Percentiles rank a stretch among this genome's conserved stretches.
Evolutionary conservation across 2,113 vertebrate species (phyloP).

Genomic region (Engraulis encrasicolus): DNA sequence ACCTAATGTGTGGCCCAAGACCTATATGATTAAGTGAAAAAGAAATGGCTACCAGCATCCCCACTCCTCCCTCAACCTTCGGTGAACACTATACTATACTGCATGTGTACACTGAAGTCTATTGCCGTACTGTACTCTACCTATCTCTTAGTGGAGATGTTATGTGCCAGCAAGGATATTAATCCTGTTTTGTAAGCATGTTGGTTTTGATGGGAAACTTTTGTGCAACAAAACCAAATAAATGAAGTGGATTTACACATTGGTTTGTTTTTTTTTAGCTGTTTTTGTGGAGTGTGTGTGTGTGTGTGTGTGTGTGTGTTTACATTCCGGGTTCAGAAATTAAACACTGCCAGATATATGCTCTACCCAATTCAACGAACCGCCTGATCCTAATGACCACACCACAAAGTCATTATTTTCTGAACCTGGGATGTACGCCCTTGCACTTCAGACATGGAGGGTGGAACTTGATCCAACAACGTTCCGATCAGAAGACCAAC

Average conservation of each 20-base stretch:
- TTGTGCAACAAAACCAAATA: slow-evolving; percentile 44
- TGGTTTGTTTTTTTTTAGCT: background rate
- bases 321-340: too few species aligned
- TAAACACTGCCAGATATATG: too few species aligned
- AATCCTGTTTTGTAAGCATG: slow-evolving; percentile 54
- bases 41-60: background rate
- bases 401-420: too few species aligned
- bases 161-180: background rate
- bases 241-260: slow-evolving; percentile 15
- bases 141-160: background rate
- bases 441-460: too few species aligned
- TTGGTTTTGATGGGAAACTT: slow-evolving; percentile 36
- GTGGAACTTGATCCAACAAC: too few species aligned
- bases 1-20: slow-evolving; percentile 16
- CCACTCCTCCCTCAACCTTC: background rate
- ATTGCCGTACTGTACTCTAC: background rate
- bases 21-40: background rate
- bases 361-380: too few species aligned
- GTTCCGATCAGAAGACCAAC: too few species aligned
- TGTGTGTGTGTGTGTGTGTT: too few species aligned
- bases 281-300: background rate
- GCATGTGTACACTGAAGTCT: background rate
- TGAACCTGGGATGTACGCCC: too few species aligned
- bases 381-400: too few species aligned
- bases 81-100: background rate